Percentiles rank a stretch among this genome's conserved stretches.
Evolutionary conservation across 2,888 invertebrate genomes (phyloP).

Genomic region (Melanargia galathea): DNA sequence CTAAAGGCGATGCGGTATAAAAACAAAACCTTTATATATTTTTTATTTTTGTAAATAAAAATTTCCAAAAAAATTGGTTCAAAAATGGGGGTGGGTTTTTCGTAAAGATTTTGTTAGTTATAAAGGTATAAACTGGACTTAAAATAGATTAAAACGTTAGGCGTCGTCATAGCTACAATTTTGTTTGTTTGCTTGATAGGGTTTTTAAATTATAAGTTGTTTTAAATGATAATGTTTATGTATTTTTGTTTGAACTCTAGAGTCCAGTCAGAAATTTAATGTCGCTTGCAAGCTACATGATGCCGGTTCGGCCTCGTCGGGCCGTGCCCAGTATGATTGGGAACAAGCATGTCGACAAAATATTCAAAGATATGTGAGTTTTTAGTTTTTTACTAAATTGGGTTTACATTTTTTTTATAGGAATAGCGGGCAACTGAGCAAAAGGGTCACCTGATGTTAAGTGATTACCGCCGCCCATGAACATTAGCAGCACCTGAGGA

Average conservation of each 20-base stretch:
- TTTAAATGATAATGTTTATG: too few relatives aligned
- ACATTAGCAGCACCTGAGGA: too few relatives aligned
- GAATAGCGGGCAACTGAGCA: too few relatives aligned
- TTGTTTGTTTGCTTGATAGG: neutral
- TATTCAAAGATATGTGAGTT: slow-evolving; percentile 59
- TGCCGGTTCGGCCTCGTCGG: slow-evolving; percentile 66
- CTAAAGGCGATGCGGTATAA: slow-evolving; percentile 52
- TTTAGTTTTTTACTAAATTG: neutral
- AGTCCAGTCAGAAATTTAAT: slow-evolving; percentile 63
- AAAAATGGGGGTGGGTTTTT: too few relatives aligned
- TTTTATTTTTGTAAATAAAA: neutral
- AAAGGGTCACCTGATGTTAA: too few relatives aligned
- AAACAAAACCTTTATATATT: neutral
- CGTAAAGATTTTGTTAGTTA: too few relatives aligned
- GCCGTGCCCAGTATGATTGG: slow-evolving; percentile 62
- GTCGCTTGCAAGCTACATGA: slow-evolving; percentile 68
- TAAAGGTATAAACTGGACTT: too few relatives aligned
- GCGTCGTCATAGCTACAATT: slow-evolving; percentile 14
- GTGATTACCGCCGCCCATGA: too few relatives aligned
- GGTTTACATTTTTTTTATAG: too few relatives aligned
- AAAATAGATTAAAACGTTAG: neutral
- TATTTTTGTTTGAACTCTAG: slow-evolving; percentile 45
- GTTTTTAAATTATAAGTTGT: neutral
- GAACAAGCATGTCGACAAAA: slow-evolving; percentile 53
- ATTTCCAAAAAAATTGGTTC: too few relatives aligned